Base-by-base conservation (phyloP, 2,113 vertebrate genomes). In the Cyrtonyx montezumae region DNA sequence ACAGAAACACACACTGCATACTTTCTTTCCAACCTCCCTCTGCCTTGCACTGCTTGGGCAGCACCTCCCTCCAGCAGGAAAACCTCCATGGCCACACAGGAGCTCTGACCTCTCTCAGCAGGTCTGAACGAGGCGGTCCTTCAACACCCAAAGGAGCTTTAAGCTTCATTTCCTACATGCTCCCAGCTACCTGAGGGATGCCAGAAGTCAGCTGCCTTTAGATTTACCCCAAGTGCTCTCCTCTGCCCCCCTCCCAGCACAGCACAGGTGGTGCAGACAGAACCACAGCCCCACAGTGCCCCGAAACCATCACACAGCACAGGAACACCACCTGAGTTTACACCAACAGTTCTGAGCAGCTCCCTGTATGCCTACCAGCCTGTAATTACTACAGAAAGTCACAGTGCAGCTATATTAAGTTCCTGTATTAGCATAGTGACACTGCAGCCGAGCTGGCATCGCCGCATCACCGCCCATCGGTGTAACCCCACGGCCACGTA, bases 391-490 rank as follows among this genome's bases (percentile, higher is more conserved):
- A 12, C 79, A 13, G 18, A 32, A 26, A 69, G 82, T 45, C 5
- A 7, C 19, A 83, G n/a, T 4, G 34, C 85, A 83, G 73, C 82
- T 73, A 28, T 34, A 62, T 46, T 43, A 49, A 74, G 78, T 23
- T 76, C 13, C 88, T 58, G 30, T 8, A 67, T 71, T 80, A 71
- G 43, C 74, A 75, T n/a, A n/a, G 62, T 66, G 71, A 14, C 77
- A 53, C 80, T 75, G 88, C 84, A n/a, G n/a, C n/a, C n/a, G n/a
- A n/a, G n/a, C n/a, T n/a, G n/a, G n/a, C n/a, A n/a, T n/a, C n/a
- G n/a, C n/a, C n/a, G n/a, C n/a, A 95, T 93, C 91, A 91, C 34
- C 77, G 17, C 26, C 45, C 42, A 2, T 16, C 84, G 68, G 68
- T 77, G 94, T 74, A 76, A 88, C 67, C 86, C 49, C 46, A 12